These are phyloP conservation scores for Cancer borealis DNA, from an alignment of 2,888 invertebrate genomes.

Conservation along the genomic window DNA sequence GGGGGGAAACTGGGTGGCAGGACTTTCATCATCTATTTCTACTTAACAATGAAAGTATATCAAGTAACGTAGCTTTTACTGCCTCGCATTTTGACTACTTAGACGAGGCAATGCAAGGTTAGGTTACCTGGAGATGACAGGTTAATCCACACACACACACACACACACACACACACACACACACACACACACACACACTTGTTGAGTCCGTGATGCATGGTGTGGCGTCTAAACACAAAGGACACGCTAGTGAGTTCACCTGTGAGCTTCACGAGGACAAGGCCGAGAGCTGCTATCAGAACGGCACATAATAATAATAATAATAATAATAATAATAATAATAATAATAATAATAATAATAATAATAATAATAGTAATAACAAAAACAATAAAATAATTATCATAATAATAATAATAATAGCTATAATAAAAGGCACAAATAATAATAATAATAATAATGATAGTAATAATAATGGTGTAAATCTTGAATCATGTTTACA, in stretches of 20 bases:
- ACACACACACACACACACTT: too few relatives aligned
- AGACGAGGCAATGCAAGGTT: background rate
- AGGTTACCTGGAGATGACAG: background rate
- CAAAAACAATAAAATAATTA: background rate
- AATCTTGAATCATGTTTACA: background rate
- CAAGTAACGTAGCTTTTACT: background rate
- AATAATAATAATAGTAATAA: background rate
- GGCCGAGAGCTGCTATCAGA: slow-evolving; percentile 11
- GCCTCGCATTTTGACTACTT: slow-evolving; percentile 20
- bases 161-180: too few relatives aligned
- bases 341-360: background rate
- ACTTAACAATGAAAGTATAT: too few relatives aligned
- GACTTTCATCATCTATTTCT: too few relatives aligned
- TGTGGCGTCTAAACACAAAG: background rate
- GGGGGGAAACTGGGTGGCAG: too few relatives aligned
- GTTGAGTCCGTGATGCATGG: too few relatives aligned
- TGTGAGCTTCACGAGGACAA: slow-evolving; percentile 11
- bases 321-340: background rate
- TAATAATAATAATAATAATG: too few relatives aligned
- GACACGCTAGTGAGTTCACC: background rate
- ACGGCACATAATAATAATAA: background rate
- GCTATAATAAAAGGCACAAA: too few relatives aligned
- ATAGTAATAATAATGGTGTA: background rate
- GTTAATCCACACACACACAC: too few relatives aligned
- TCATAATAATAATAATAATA: too few relatives aligned